Conservation (phyloP, 2,113 vertebrate genomes). For the Sarotherodon lohbergeri region DNA sequence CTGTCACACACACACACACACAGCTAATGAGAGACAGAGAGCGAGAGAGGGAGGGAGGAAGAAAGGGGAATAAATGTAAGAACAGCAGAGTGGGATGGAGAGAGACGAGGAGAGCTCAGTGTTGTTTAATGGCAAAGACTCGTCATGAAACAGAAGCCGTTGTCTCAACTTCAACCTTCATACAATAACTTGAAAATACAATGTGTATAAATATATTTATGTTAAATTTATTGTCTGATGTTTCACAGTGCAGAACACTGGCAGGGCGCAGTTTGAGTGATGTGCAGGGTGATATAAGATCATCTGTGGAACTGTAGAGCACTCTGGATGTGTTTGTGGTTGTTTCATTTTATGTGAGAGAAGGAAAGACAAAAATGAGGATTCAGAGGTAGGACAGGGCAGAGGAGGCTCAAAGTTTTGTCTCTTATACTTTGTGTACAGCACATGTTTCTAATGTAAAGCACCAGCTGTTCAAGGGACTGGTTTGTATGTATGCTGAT, state of each 20-base stretch:
- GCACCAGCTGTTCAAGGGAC: background rate
- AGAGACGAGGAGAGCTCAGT: background rate
- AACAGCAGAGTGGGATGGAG: background rate
- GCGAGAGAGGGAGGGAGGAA: background rate
- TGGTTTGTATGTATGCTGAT: background rate
- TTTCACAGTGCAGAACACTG: background rate
- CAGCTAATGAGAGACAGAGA: background rate
- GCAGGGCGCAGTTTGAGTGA: background rate
- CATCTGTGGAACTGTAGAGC: background rate
- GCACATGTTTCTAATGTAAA: background rate
- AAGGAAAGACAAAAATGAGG: background rate
- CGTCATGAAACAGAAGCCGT: background rate
- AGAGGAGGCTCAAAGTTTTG: background rate
- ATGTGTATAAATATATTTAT: background rate
- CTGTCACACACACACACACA: conserved; percentile 27
- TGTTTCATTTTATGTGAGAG: background rate
- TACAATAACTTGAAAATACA: background rate
- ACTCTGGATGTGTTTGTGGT: background rate
- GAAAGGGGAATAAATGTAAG: background rate
- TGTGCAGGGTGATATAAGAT: background rate
- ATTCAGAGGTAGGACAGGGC: background rate
- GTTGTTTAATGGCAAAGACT: conserved; percentile 7
- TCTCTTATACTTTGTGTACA: background rate
- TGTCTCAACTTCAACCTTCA: background rate
- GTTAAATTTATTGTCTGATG: background rate